Evolutionary conservation across 2,113 vertebrate genomes (phyloP), one percentile per base, ranked within the genome.

Genomic region (Nanorana parkeri): DNA sequence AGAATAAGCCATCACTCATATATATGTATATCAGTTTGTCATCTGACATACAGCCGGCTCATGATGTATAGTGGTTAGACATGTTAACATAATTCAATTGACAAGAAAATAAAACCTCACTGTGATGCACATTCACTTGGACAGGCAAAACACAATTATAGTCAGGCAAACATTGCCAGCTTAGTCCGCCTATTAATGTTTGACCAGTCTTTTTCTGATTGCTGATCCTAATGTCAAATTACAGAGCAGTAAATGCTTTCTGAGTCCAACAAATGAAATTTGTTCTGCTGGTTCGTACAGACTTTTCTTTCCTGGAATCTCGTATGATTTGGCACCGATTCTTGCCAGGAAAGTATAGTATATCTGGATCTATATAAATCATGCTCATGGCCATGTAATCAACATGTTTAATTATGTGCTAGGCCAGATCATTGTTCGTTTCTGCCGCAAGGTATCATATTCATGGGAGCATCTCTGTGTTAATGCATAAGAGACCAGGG

Each of bases 141-240:
- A 68, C 20, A 68, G 23, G 41, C 11, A 52, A 52, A 51, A 52
- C 11, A 1, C 51, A 55, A 20, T 41, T 58, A 29, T 75, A 41
- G 6, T n/a, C 29, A 36, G 20, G 55, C 4, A 41, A 17, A 21
- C 56, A 75, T 75, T 23, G 60, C n/a, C 5, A 47, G 4, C 26
- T 19, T 17, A 17, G 13, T 17, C 29, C 8, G 5, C 16, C 23
- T 7, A 56, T 74, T 74, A 74, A 60, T 74, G 56, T n/a, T 58
- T 61, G 72, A 21, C 56, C 56, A 21, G 16, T 61, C 17, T 41
- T 61, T 23, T 41, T 41, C 32, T 41, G 23, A 61, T 61, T 60
- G 72, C 55, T 61, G 72, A 75, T 41, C 29, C n/a, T 36, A 75
- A 75, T 75, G 72, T 75, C 28, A 75, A 75, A 61, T 75, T 75